Conservation (phyloP, 2,888 invertebrate species). For the Hyposoter dolosus region DNA sequence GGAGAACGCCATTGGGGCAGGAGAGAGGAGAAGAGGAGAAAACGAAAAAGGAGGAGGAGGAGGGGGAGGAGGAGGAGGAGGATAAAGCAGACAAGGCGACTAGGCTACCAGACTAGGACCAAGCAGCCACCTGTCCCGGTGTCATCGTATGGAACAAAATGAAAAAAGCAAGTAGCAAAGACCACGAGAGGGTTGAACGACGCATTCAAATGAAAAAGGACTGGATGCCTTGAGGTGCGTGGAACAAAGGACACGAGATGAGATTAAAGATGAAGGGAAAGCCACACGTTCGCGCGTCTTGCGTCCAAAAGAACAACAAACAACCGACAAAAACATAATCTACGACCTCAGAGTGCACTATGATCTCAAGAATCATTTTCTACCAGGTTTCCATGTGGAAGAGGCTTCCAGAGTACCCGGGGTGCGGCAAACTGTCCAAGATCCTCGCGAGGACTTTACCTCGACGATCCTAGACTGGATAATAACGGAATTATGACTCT, state of each 20-base stretch:
- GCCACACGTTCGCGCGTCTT: conserved; percentile 30
- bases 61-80: conserved; percentile 1
- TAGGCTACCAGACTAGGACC: conserved; percentile 79
- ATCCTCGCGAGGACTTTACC: conserved; percentile 12
- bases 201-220: neutral
- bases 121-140: conserved; percentile 80
- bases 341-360: conserved; percentile 37
- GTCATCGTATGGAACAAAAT: conserved; percentile 70
- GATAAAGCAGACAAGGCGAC: conserved; percentile 74
- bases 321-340: conserved; percentile 1
- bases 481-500: conserved; percentile 66
- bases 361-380: conserved; percentile 30
- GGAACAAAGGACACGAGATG: conserved; percentile 26
- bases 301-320: neutral
- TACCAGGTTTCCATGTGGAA: conserved; percentile 8
- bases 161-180: conserved; percentile 5
- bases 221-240: neutral
- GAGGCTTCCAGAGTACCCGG: neutral
- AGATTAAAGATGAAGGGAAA: conserved; percentile 32
- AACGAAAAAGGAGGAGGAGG: conserved; percentile 9
- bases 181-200: conserved; percentile 21
- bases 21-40: neutral
- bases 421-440: conserved; percentile 19
- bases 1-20: conserved; percentile 33
- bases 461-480: conserved; percentile 62